Evolutionary conservation across 2,888 invertebrate species (phyloP), one percentile per base, ranked within the genome.

Genomic region (Drosophila ezoana): DNA sequence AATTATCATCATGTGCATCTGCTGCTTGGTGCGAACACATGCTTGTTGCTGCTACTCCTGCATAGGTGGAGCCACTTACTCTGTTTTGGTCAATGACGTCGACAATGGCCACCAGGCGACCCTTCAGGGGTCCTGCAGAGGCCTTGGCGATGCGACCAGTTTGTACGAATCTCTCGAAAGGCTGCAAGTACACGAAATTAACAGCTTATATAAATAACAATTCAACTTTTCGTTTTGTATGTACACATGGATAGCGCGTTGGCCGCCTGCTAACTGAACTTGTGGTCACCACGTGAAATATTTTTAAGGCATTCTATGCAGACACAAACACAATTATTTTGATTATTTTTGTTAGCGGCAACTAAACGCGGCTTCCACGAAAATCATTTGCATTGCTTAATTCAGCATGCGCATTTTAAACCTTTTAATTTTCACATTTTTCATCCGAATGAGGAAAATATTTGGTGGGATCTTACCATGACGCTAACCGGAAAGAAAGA

Each of bases 31-130:
- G 20, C 54, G 45, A 35, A 60, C 37, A 52, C 48, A 64, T 16
- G 11, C 10, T 43, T 49, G 53, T 44, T 70, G 41, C 37, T 52
- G 35, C 20, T 48, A 6, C 23, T 32, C 2, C 3, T 23, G 33
- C 33, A 14, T 37, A 20, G 20, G 16, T 23, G 23, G 44, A 37
- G n/a, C 0, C 33, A 93, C 94, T 93, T 91, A 94, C 95, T 93
- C 98, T 95, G 91, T 98, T 99, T 94, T 99, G 98, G 93, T 99
- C 98, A 90, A 99, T 97, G 89, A 99, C 95, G 93, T 99, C 98
- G 72, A 99, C 98, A 91, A 99, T 98, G 90, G 96, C 95, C 86
- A 97, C 96, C 69, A 99, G 94, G 93, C 98, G 98, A 83, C 99
- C 99, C 92, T 96, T 95, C 90, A 98, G 93, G 65, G 95, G 94